Conservation (phyloP, 2,888 invertebrate species). For the Drosophila monieri region DNA sequence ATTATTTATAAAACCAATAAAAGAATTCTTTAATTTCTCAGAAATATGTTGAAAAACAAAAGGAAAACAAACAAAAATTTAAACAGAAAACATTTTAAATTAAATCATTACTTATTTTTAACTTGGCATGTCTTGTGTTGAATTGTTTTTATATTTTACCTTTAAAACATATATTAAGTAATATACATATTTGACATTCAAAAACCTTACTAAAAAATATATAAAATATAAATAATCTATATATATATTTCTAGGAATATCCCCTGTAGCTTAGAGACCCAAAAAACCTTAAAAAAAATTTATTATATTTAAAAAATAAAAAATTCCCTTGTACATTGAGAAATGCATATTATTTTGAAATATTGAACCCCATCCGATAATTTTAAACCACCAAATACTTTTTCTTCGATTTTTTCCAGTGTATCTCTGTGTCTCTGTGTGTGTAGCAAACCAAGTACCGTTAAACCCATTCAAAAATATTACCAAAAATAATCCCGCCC, state of each 20-base stretch:
- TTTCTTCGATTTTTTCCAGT: slow-evolving; percentile 77
- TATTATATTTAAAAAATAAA: not conserved
- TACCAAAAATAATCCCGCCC: slow-evolving; percentile 43
- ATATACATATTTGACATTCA: not conserved
- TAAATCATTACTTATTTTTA: not conserved
- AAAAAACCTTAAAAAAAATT: not conserved
- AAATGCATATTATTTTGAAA: slow-evolving; percentile 6
- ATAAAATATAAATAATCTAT: not conserved
- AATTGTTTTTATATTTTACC: not conserved
- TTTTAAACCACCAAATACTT: slow-evolving; percentile 53
- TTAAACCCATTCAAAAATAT: slow-evolving; percentile 39
- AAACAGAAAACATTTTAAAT: not conserved
- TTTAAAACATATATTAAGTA: not conserved
- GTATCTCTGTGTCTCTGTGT: slow-evolving; percentile 79
- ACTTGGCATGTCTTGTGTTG: not conserved
- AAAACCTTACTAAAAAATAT: not conserved
- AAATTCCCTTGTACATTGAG: not conserved
- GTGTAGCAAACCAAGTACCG: slow-evolving; percentile 51
- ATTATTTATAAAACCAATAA: not conserved
- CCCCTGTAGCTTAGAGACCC: not conserved
- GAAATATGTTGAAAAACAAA: not conserved
- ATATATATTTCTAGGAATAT: not conserved
- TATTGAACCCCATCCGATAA: slow-evolving; percentile 54
- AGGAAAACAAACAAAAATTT: not conserved
- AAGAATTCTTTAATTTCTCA: not conserved